These are phyloP conservation scores for Buphagus erythrorhynchus DNA, from an alignment of 2,797 vertebrate genomes.

Conservation along the genomic window DNA sequence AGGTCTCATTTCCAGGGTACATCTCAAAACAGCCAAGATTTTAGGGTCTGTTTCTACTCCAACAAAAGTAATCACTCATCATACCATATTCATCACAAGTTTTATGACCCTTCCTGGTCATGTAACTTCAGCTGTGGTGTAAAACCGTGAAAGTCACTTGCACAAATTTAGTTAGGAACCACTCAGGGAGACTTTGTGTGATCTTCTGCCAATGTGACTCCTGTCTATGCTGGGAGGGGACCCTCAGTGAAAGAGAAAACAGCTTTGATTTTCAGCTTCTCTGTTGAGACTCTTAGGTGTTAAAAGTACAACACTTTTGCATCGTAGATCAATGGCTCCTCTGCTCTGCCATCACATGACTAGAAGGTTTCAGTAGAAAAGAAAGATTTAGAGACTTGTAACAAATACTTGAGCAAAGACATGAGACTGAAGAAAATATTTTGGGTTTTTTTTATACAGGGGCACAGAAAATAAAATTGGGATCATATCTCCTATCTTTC, in stretches of 20 bases:
- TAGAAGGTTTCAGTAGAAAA: not conserved
- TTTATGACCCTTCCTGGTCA: not conserved
- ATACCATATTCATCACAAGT: not conserved
- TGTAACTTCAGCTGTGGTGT: not conserved
- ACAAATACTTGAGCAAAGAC: not conserved
- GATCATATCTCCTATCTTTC: not conserved
- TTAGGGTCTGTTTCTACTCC: not conserved
- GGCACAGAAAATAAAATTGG: not conserved
- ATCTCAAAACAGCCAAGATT: not conserved
- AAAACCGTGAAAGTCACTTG: not conserved
- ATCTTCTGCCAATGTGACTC: not conserved
- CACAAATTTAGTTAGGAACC: not conserved
- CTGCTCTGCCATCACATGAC: not conserved
- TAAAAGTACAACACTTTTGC: not conserved
- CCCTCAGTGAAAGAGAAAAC: not conserved
- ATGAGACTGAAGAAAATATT: not conserved
- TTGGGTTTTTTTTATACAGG: not conserved
- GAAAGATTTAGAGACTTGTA: not conserved
- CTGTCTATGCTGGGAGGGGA: not conserved
- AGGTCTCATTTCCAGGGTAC: not conserved
- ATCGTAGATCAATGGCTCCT: not conserved
- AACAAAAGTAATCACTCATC: not conserved
- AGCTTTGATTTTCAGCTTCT: not conserved
- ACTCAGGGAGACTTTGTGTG: accelerated
- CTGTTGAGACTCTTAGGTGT: not conserved